Base-by-base conservation (phyloP, 2,888 invertebrate species). In the Philaethria dido region DNA sequence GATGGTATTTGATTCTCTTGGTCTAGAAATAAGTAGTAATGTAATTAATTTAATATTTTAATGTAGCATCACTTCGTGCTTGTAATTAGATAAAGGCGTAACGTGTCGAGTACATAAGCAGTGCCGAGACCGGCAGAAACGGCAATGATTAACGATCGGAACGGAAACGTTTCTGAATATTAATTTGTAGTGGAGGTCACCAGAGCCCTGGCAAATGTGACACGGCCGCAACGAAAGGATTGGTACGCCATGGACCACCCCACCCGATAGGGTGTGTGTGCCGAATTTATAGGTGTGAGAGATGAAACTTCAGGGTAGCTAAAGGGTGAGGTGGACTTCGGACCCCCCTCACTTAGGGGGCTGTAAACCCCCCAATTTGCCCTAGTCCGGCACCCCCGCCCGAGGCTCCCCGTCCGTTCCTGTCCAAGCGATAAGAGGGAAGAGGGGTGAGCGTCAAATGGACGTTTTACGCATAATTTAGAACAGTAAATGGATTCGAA, bases 401-500 rank as follows among this genome's bases (percentile, higher is more conserved):
- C 86, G 85, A 81, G 87, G 88, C 89, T 82, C 89, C 86, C 85
- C 88, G 79, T 78, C 79, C 80, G 88, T 85, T 88, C 83, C 92
- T 92, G 92, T 91, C 92, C 92, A 91, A 89, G 90, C 92, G 91
- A 92, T 92, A 92, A 92, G 92, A 92, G 91, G 88, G 87, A 87
- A 91, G 91, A 91, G 91, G 90, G 88, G 91, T 84, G 90, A 86
- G 86, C 90, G 90, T 90, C 92, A 92, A 93, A 92, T 92, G 92
- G 93, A 93, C 93, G 93, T 93, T 93, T 93, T 93, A 93, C 93
- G 93, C 93, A 93, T 93, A 93, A 93, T 93, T 93, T 93, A 93
- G 92, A 92, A 88, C 90, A 91, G 91, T 91, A 93, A 93, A 93
- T 93, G 93, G 93, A 91, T 93, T 92, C 90, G 90, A 92, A 89